Evolutionary conservation across 2,797 vertebrate species (phyloP).

Genomic region (Cichlasoma orientale): DNA sequence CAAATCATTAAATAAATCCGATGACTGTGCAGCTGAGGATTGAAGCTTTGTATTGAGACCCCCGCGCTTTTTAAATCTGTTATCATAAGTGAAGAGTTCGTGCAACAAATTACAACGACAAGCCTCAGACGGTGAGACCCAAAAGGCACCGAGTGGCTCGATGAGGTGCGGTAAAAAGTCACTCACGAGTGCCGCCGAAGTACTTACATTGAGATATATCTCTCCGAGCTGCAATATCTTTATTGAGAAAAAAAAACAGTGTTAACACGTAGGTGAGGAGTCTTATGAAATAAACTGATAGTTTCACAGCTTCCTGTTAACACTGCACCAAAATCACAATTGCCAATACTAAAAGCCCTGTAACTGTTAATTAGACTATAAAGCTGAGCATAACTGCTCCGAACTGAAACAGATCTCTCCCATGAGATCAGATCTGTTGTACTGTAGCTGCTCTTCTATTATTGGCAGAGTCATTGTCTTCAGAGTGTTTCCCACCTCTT

Average conservation of each 20-base stretch:
- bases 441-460: conserved; percentile 42
- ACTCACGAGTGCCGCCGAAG: conserved; percentile 22
- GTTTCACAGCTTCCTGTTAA: conserved; percentile 23
- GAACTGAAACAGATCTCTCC: conserved; percentile 40
- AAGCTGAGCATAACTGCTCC: conserved; percentile 27
- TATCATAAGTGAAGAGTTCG: neutral
- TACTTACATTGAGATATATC: conserved; percentile 21
- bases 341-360: conserved; percentile 33
- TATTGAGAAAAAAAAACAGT: conserved; percentile 17
- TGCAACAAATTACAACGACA: conserved; percentile 21
- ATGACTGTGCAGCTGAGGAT: neutral
- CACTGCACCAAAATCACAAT: conserved; percentile 7
- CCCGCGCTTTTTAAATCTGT: neutral
- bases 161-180: conserved; percentile 32
- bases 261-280: conserved; percentile 6
- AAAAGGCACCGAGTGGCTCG: conserved; percentile 16
- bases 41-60: neutral
- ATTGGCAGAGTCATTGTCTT: conserved; percentile 35
- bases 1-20: neutral
- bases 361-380: conserved; percentile 53
- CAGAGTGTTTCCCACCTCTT: conserved; percentile 27
- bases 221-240: conserved; percentile 29
- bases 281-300: conserved; percentile 10
- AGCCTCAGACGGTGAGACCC: conserved; percentile 25
- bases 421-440: conserved; percentile 33